A percentile compares a stretch with the other conserved stretches of the same genome.
Conservation (phyloP, 2,797 vertebrate species). For the Paedocypris micromegethes region DNA sequence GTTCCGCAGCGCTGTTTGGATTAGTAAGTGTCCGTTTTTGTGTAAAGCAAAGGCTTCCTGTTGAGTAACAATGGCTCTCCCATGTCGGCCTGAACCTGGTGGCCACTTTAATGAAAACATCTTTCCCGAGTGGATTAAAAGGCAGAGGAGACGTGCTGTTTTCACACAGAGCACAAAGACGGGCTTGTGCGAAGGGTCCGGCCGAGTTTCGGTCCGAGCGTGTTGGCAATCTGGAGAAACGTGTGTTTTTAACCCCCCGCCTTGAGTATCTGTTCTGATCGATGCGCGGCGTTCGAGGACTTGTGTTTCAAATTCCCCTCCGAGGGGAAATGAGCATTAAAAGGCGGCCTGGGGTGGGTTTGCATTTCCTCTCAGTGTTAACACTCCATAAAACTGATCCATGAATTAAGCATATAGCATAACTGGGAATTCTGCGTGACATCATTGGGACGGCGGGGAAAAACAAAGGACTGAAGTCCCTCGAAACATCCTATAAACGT, state of each 20-base stretch:
- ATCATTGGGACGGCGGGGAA: background rate
- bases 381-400: conserved; percentile 37
- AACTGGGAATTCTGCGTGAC: conserved; percentile 2
- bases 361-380: conserved; percentile 39
- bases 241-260: conserved; percentile 22
- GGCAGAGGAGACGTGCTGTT: conserved; percentile 16
- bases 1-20: conserved; percentile 43
- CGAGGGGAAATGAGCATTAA: conserved; percentile 20
- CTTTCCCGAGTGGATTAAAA: conserved; percentile 16
- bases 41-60: conserved; percentile 43
- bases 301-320: conserved; percentile 28
- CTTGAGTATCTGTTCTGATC: conserved; percentile 21
- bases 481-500: conserved; percentile 3
- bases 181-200: conserved; percentile 9
- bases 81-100: conserved; percentile 34
- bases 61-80: conserved; percentile 31
- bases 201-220: conserved; percentile 13
- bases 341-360: conserved; percentile 33
- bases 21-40: conserved; percentile 46
- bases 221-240: conserved; percentile 12
- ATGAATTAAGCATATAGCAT: conserved; percentile 7
- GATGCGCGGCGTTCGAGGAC: conserved; percentile 8
- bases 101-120: conserved; percentile 46
- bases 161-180: conserved; percentile 29
- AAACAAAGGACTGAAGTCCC: background rate